Evolutionary conservation across 2,113 vertebrate genomes (phyloP), one percentile per base, ranked within the genome.

Genomic region (Myiozetetes cayanensis): DNA sequence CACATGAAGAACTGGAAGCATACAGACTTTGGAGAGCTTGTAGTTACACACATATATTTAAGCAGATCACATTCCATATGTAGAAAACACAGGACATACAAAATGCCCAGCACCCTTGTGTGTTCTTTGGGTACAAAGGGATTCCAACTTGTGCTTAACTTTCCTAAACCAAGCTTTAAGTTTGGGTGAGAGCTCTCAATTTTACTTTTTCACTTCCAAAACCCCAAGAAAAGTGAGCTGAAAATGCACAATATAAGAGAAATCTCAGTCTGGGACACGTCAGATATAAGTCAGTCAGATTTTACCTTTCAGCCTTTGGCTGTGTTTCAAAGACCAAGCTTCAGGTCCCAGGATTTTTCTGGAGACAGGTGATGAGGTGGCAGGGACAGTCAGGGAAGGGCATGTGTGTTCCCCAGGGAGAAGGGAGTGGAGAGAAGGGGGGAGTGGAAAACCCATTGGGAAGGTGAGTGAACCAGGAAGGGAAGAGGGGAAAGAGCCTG

Each of bases 391-490:
- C 30, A 44, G 39, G 39, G 12, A 49, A 33, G 35, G 18, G 22
- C 9, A 15, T n/a, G 49, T 0, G 0, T 18, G 12, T n/a, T 81
- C 18, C 23, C 8, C 5, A 9, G 15, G 23, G 25, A 83, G 43
- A 62, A 49, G 21, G 27, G 73, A 77, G 39, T 3, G 4, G 61
- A 82, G 35, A 28, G 30, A 68, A 58, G 35, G 3, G 3, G 35
- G 18, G 9, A 15, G 20, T 70, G 33, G 33, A 71, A 90, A 67
- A 89, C 24, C 8, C 43, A 47, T 10, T 0, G 0, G 16, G 31
- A 63, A 39, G 35, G 25, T 53, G 43, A 81, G 6, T 9, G n/a
- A 79, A 63, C 31, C 15, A 14, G 71, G 30, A 75, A 70, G 28
- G 49, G 18, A 68, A 50, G 33, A 47, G 10, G 8, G 9, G 20